Percentiles rank a stretch among this genome's conserved stretches.
Conservation (phyloP, 64 coral and sea anemone species). For the Pachyseris speciosa region DNA sequence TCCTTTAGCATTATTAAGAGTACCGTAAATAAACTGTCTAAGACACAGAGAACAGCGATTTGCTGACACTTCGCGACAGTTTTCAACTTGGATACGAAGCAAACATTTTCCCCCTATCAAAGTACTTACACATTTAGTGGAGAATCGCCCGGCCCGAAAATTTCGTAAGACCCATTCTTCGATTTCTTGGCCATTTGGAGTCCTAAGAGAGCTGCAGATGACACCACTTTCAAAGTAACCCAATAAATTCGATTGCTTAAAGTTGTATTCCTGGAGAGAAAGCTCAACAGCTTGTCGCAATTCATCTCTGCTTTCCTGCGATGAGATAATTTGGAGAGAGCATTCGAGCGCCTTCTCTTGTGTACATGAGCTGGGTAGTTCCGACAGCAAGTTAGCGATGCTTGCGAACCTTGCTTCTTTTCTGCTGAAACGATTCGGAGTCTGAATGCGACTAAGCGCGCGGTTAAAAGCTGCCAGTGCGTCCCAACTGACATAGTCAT, state of each 20-base stretch:
- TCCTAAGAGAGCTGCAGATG: slow-evolving; percentile 41
- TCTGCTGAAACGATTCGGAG: background rate
- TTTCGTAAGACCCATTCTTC: slow-evolving; percentile 34
- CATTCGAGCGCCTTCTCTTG: slow-evolving; percentile 34
- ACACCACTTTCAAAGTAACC: slow-evolving; percentile 27
- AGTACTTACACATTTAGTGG: slow-evolving; percentile 45
- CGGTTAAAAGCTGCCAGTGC: slow-evolving; percentile 60
- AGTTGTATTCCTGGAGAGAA: slow-evolving; percentile 68
- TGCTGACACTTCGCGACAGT: slow-evolving; percentile 56
- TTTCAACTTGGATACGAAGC: slow-evolving; percentile 64
- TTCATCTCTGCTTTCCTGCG: background rate
- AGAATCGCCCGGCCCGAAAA: slow-evolving; percentile 66
- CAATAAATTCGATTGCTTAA: slow-evolving; percentile 41
- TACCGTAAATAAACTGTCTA: slow-evolving; percentile 57
- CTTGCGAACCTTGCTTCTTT: slow-evolving; percentile 33
- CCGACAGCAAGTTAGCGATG: slow-evolving; percentile 38
- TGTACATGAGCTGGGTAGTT: slow-evolving; percentile 26
- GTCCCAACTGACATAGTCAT: slow-evolving; percentile 68
- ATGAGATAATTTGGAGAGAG: slow-evolving; percentile 23
- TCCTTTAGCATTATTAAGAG: slow-evolving; percentile 31
- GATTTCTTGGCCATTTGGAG: slow-evolving; percentile 1
- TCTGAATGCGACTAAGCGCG: slow-evolving; percentile 27
- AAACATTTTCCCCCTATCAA: slow-evolving; percentile 44
- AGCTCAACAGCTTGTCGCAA: slow-evolving; percentile 29
- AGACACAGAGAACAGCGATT: slow-evolving; percentile 54